Base-by-base conservation (phyloP, 1,140 invertebrate species). In the Asbolus verrucosus region DNA sequence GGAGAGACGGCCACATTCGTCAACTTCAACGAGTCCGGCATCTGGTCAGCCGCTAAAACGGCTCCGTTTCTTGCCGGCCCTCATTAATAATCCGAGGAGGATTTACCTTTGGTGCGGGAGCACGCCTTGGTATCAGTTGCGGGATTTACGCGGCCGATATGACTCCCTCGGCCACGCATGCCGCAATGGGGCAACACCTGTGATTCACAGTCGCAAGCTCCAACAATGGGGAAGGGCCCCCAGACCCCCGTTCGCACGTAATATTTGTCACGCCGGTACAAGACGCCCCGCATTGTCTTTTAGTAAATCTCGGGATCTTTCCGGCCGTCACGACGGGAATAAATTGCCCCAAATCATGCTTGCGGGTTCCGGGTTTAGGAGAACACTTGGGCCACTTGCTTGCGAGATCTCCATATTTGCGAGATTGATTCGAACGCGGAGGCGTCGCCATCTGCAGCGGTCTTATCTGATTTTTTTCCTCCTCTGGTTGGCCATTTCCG, bases 251-350 rank as follows among this genome's bases (percentile, higher is more conserved):
- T 54, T 54, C 46, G 14, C 46, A 54, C 46, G 46, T 54, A 27
- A 54, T 54, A 54, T 54, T 54, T 54, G 46, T 54, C 19, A 54
- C 46, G 46, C 19, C 46, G 27, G 27, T 54, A 54, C 46, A 54
- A 46, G 41, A 27, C 46, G 46, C 19, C 46, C 46, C 6, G 14
- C 19, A 54, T 54, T 54, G 46, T 54, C 46, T 54, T 54, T 21
- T n/a, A 21, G 46, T 21, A 54, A 54, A 54, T 54, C 46, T 54
- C 27, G 46, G 46, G 46, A 54, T 54, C 46, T 54, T 54, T 27
- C 46, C n/a, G 46, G 46, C 14, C 46, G 46, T 24, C 46, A 54
- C 46, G 46, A 54, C 24, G 27, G 46, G 46, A 21, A 54, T 54
- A 54, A 54, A 54, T 54, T 54, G 27, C 46, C 46, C 27, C 19